Base-by-base conservation (phyloP, 1,140 invertebrate species). In the Habropoda laboriosa region DNA sequence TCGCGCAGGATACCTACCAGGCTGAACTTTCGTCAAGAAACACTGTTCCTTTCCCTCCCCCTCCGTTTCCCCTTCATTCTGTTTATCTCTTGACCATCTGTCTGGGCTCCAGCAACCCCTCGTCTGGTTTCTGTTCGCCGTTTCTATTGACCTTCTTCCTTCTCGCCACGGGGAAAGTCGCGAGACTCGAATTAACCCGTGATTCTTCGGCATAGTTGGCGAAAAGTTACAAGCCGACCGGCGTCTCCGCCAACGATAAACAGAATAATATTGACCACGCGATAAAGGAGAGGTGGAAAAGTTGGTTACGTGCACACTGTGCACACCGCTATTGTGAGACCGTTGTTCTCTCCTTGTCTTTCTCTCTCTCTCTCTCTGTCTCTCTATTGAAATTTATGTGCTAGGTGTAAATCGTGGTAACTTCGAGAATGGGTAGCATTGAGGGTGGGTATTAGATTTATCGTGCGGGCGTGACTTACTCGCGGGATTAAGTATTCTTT, bases 21-120 rank as follows among this genome's bases (percentile, higher is more conserved):
- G 83, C 85, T 90, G 89, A 91, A 91, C 87, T 91, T 91, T 90
- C 89, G 89, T 90, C 88, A 89, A 90, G 85, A 73, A 88, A 73
- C 80, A 80, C 32, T 58, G 57, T 74, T 61, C 78, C 60, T 49
- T 53, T 38, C 32, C 30, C 55, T 61, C 13, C 55, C 21, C 61
- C 61, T 49, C 38, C 61, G 16, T 47, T 49, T 77, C 68, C 60
- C 49, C 42, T 77, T 32, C 13, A 45, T 61, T 55, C 42, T 32
- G 45, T 45, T 83, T 79, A 70, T 79, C 55, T 49, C 82, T 66
- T 74, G 79, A 78, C 72, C 73, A 80, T 78, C 61, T 80, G 74
- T 83, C 74, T 80, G 53, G 24, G 53, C 63, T 72, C 58, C 27
- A n/a, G 16, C 40, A n/a, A 21, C 47, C 57, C 13, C 30, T 24